A percentile compares a stretch with the other conserved stretches of the same genome.
These are phyloP conservation scores for Operophtera brumata DNA, from an alignment of 2,888 invertebrate species.

Conservation along the genomic window DNA sequence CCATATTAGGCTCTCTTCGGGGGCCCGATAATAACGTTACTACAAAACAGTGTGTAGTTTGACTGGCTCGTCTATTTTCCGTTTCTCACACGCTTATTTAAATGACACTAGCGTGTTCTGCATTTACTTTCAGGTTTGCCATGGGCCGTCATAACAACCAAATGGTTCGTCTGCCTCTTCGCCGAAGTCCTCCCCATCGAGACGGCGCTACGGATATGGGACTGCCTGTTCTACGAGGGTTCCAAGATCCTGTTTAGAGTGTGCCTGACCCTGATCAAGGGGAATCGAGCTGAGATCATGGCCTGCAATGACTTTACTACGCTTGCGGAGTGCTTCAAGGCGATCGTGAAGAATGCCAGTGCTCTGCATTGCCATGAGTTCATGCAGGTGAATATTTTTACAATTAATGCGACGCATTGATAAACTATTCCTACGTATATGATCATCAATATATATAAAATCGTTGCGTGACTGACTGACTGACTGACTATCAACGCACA, in stretches of 20 bases:
- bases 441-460: too few species aligned
- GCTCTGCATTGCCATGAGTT: conserved; percentile 94
- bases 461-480: too few species aligned
- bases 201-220: conserved; percentile 97
- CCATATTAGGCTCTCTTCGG: too few species aligned
- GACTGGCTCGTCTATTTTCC: background rate
- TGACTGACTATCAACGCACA: too few species aligned
- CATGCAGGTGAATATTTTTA: conserved; percentile 83
- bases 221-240: conserved; percentile 96
- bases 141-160: conserved; percentile 95
- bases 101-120: background rate
- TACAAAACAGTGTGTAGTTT: background rate
- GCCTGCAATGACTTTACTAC: conserved; percentile 90
- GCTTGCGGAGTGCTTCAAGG: conserved; percentile 90
- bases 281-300: conserved; percentile 86
- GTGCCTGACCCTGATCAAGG: conserved; percentile 89
- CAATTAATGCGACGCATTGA: too few species aligned
- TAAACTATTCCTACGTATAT: too few species aligned
- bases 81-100: background rate
- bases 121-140: conserved; percentile 82
- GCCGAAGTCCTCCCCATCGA: conserved; percentile 96
- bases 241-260: conserved; percentile 95
- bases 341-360: conserved; percentile 88
- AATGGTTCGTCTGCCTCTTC: conserved; percentile 97
- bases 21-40: too few species aligned